Evolutionary conservation across 2,888 invertebrate genomes (phyloP), one percentile per base, ranked within the genome.

Genomic region (Frankliniella intonsa): DNA sequence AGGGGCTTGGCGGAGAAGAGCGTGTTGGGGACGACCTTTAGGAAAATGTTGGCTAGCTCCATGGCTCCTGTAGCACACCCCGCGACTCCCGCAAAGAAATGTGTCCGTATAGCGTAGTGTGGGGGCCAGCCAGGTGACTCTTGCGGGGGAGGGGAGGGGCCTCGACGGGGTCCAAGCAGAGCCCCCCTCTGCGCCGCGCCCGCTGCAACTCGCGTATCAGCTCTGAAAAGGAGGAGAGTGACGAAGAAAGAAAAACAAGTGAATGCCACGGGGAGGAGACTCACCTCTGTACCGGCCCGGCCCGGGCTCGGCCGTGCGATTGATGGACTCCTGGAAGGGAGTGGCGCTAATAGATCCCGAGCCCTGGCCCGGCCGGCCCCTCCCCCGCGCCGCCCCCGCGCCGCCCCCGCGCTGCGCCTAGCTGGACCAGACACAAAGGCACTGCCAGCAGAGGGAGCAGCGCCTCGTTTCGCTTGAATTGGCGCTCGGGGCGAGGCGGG

Each of bases 361-460:
- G 38, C 38, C 38, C 38, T 5, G 38, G 38, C 38, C 5, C 3
- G 38, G 3, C 38, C 38, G 2, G 38, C 38, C 38, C 38, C 38
- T 2, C 38, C 55, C 55, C 14, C 55, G 55, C 17, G 19, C 55
- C 55, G 55, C 19, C 17, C 17, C 55, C 17, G 55, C 17, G 55
- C 55, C 17, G 55, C 17, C 55, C 17, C 17, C 17, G 55, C 14
- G 55, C 17, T 7, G 55, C 55, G 55, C 17, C 17, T 10, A 19
- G 55, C 69, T 76, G 69, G 69, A 25, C 69, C 69, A 76, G 69
- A 76, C 69, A 76, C 69, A 76, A 76, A 76, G 69, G 69, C 69
- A 22, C 22, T 3, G 38, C 38, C 38, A 38, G 38, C n/a, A n/a
- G n/a, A n/a, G n/a, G n/a, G n/a, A n/a, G n/a, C 38, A 38, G 38